Evolutionary conservation across 2,888 invertebrate species (phyloP), one percentile per base, ranked within the genome.

Genomic region (Rotaria macrura): DNA sequence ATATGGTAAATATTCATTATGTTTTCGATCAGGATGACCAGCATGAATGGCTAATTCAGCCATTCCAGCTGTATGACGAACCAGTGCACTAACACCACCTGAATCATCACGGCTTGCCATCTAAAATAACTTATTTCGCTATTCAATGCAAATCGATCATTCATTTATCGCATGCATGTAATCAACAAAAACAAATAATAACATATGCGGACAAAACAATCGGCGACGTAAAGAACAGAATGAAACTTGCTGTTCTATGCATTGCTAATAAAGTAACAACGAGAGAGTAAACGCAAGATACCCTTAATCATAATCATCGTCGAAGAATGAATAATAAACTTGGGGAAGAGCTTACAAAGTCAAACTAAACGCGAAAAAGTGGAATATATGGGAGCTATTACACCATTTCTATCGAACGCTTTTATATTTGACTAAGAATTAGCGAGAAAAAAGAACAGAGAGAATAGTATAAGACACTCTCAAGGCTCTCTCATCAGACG

Each of bases 21-120:
- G 38, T 72, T 72, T 72, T 38, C 72, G 38, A 38, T 72, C 72
- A 20, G 72, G 72, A 38, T 72, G 72, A 38, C 72, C 72, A 20
- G 72, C 72, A 72, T 72, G 34, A 72, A 72, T 40, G 25, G 72
- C 72, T 40, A 72, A 72, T 72, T 72, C 72, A 40, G 72, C 72
- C 38, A 72, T 72, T 0, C 38, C 72, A 38, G 72, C 72, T 40
- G 72, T 72, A 40, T 72, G 38, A 23, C 38, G 38, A 23, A 72
- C 72, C 29, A 72, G 38, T 38, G 72, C 72, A 38, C 38, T 9
- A 1, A 72, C 72, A 38, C 72, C 72, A 40, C 72, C 72, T 10
- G 38, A 9, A 2, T 72, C 72, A 38, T 38, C 38, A 9, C 23
- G 20, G 1, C 7, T 29, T 38, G 72, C 34, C 72, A 72, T 72